Percentiles rank a stretch among this genome's conserved stretches.
Conservation (phyloP, 2,113 vertebrate genomes). For the Ailurus styani region DNA sequence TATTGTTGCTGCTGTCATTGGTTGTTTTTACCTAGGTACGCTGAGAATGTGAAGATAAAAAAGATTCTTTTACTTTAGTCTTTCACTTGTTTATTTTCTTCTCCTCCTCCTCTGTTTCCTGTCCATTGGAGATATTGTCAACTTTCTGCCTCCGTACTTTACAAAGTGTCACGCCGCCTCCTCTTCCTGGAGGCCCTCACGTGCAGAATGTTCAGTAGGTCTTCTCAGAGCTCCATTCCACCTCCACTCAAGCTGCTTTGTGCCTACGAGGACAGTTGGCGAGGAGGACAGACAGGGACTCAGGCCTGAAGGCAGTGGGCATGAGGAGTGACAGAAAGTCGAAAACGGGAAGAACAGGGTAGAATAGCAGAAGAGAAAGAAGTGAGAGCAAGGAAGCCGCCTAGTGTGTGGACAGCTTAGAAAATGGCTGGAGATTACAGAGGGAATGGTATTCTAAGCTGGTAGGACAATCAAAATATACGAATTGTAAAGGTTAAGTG, state of each 20-base stretch:
- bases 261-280: neutral
- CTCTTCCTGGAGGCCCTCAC: neutral
- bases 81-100: neutral
- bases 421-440: neutral
- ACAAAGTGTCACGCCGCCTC: neutral
- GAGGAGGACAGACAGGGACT: neutral
- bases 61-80: neutral
- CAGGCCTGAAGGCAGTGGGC: neutral
- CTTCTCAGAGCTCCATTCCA: neutral
- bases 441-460: constrained; percentile 27
- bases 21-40: neutral
- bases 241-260: neutral
- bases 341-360: neutral
- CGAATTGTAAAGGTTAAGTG: constrained; percentile 71
- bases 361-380: neutral
- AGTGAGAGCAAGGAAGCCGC: neutral
- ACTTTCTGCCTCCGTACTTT: neutral
- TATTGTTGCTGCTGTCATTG: neutral
- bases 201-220: neutral
- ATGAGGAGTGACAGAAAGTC: neutral
- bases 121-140: neutral
- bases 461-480: constrained; percentile 54
- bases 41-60: neutral
- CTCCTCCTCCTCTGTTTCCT: neutral
- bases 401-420: neutral